These are phyloP conservation scores for Lepidochitona cinerea DNA, from an alignment of 2,888 invertebrate species.

Conservation along the genomic window DNA sequence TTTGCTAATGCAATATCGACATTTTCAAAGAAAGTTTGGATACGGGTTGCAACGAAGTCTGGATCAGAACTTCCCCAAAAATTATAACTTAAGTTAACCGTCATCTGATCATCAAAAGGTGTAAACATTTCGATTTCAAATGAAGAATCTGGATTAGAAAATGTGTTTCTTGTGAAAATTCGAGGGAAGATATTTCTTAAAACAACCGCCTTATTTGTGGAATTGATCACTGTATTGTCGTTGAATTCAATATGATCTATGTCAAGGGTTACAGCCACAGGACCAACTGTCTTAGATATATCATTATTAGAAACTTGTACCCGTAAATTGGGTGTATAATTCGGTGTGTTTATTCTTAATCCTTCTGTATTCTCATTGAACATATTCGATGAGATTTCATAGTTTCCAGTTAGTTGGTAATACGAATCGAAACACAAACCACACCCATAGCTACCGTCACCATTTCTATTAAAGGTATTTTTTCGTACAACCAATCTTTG, in stretches of 20 bases:
- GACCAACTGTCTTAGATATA: neutral
- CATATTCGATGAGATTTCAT: neutral
- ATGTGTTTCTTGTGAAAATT: neutral
- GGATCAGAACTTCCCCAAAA: neutral
- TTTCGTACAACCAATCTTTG: neutral
- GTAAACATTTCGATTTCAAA: neutral
- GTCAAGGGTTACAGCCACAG: neutral
- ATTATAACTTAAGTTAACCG: neutral
- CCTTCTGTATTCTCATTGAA: neutral
- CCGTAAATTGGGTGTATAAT: neutral
- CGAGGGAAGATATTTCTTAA: neutral
- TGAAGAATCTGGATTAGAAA: neutral
- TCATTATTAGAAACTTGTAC: neutral
- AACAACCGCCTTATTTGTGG: neutral
- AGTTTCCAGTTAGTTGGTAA: neutral
- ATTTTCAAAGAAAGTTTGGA: neutral
- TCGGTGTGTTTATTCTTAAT: neutral
- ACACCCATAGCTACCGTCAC: neutral
- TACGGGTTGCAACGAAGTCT: neutral
- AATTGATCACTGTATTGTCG: neutral
- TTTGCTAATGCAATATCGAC: neutral
- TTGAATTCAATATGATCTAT: neutral
- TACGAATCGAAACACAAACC: neutral
- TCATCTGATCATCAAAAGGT: neutral
- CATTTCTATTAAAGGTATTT: neutral